Base-by-base conservation (phyloP, 2,113 vertebrate species). In the Cyprinus carpio region DNA sequence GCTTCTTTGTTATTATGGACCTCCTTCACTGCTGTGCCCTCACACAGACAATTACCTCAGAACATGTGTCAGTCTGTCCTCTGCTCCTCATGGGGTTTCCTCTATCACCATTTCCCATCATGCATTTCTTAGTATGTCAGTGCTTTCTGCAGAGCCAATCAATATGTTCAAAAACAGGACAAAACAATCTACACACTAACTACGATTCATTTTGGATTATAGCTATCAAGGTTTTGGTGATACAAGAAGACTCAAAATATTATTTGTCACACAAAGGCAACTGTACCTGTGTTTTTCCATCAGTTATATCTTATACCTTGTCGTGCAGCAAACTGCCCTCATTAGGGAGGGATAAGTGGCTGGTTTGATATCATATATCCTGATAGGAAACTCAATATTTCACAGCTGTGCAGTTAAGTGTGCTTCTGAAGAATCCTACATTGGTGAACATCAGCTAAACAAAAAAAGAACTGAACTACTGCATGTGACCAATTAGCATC, bases 381-480 rank as follows among this genome's bases (percentile, higher is more conserved):
- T 43, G n/a, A 62, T 43, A 25, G 77, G n/a, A 80, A 80, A 62
- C 9, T 27, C 34, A 9, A 80, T 64, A 64, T 62, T n/a, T 64
- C 51, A 80, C 77, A 80, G 77, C 23, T 43, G 77, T 64, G 34
- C 34, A 34, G 65, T 31, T 56, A 77, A 78, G 54, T 78, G 75
- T 20, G 20, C 54, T n/a, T 60, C 31, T 78, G 54, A n/a, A 60
- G 58, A 80, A 62, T 13, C 23, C 3, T 10, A 40, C 23, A 80
- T 5, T 40, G 4, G 34, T 80, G 4, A 43, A 80, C 23, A 23
- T 27, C 34, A 64, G 34, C 12, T 10, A 64, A 64, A 13, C 13
- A n/a, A n/a, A n/a, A n/a, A n/a, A n/a, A n/a, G n/a, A n/a, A n/a
- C n/a, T n/a, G n/a, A n/a, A 49, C 46, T 49, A 25, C 37, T 74